Conservation (phyloP, 2,888 invertebrate genomes). For the Pseudoips prasinana region DNA sequence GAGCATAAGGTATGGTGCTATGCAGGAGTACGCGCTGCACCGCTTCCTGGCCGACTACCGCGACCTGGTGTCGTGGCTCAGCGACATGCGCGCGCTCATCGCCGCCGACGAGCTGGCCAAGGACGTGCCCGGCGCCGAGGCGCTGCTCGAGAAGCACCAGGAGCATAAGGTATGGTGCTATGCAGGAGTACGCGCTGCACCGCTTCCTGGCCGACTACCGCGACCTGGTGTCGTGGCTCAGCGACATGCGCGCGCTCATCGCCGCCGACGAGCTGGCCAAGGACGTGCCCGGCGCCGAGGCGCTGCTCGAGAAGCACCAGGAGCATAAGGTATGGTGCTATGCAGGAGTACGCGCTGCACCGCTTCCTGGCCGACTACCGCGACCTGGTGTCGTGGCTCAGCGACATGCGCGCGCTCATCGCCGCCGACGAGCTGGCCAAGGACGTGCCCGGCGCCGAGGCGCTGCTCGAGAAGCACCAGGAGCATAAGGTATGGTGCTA, state of each 20-base stretch:
- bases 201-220: constrained; percentile 98
- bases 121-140: constrained; percentile 99
- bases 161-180: constrained; percentile 90
- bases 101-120: constrained; percentile 99
- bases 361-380: constrained; percentile 98
- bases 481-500: constrained; percentile 90
- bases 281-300: constrained; percentile 99
- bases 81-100: constrained; percentile 96
- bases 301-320: too few species aligned
- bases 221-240: constrained; percentile 95
- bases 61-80: constrained; percentile 95
- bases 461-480: too few species aligned
- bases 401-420: constrained; percentile 96
- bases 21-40: constrained; percentile 85
- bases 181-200: constrained; percentile 85
- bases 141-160: too few species aligned
- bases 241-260: constrained; percentile 96
- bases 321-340: constrained; percentile 90
- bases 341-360: constrained; percentile 85
- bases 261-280: constrained; percentile 99
- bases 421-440: constrained; percentile 99
- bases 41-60: constrained; percentile 98
- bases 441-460: constrained; percentile 99
- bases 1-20: constrained; percentile 89
- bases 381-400: constrained; percentile 95